Percentiles rank a stretch among this genome's conserved stretches.
phyloP scores from a whole-genome alignment of 2,888 invertebrate species.

The Leptinotarsa juncta region DNA sequence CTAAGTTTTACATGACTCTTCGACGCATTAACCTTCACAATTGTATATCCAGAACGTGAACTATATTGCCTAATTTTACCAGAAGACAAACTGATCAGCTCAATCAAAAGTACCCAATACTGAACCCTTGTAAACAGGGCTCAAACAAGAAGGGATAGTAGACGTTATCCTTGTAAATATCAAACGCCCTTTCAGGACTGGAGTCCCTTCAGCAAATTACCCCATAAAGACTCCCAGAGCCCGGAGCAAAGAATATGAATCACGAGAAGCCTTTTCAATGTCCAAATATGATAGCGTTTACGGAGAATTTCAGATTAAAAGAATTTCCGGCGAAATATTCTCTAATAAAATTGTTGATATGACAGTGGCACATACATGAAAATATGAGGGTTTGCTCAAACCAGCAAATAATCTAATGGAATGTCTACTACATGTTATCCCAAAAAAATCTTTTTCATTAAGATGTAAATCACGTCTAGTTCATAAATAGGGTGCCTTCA shows the following conservation, averaged over 20 bases:
- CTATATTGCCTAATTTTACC: too few species aligned
- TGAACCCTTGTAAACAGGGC: not conserved
- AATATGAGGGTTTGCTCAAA: not conserved
- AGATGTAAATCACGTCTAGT: not conserved
- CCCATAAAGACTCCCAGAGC: not conserved
- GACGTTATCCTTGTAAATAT: not conserved
- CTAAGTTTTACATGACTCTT: too few species aligned
- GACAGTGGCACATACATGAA: not conserved
- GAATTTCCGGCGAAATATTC: not conserved
- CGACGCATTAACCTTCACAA: too few species aligned
- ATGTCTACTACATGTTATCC: constrained; percentile 1
- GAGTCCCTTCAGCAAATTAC: not conserved
- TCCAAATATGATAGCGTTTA: constrained; percentile 1
- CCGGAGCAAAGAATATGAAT: not conserved
- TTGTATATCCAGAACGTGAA: too few species aligned
- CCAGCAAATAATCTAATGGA: not conserved
- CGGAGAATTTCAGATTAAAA: not conserved
- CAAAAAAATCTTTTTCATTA: not conserved
- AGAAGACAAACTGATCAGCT: too few species aligned
- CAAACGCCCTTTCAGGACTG: constrained; percentile 1
- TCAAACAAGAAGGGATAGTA: not conserved
- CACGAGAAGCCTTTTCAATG: not conserved
- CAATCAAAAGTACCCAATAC: not conserved
- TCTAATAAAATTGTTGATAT: not conserved
- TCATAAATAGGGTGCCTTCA: not conserved